phyloP scores from a whole-genome alignment of 2,888 invertebrate species.

The Branchinecta sandiegonensis region DNA sequence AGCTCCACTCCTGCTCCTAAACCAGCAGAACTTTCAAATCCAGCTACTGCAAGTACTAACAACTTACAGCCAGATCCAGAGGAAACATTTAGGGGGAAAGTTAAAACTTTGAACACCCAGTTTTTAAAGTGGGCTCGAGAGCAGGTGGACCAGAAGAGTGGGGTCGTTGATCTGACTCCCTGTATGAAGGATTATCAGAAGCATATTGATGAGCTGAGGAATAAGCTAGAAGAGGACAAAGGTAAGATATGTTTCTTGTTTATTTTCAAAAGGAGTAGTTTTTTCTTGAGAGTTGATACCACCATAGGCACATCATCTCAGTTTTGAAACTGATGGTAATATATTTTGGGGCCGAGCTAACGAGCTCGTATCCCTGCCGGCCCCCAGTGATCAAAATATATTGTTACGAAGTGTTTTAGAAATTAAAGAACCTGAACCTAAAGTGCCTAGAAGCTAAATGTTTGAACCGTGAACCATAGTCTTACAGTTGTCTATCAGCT shows the following conservation, averaged over 20 bases:
- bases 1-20: constrained; percentile 12
- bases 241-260: neutral
- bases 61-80: neutral
- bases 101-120: neutral
- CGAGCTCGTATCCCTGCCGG: no score
- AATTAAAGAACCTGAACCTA: no score
- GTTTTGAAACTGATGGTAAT: no score
- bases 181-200: constrained; percentile 12
- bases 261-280: neutral
- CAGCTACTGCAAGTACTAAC: neutral
- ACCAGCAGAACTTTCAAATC: neutral
- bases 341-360: no score
- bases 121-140: neutral
- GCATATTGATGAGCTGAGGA: neutral
- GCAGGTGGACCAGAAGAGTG: neutral
- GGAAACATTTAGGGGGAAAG: neutral
- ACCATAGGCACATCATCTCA: no score
- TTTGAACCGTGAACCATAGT: no score
- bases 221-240: neutral
- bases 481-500: no score
- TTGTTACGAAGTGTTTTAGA: no score
- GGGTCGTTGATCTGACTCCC: neutral
- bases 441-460: no score
- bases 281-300: no score
- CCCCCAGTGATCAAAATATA: no score